phyloP scores from a whole-genome alignment of 2,888 invertebrate species.

The Hirudinaria manillensis region DNA sequence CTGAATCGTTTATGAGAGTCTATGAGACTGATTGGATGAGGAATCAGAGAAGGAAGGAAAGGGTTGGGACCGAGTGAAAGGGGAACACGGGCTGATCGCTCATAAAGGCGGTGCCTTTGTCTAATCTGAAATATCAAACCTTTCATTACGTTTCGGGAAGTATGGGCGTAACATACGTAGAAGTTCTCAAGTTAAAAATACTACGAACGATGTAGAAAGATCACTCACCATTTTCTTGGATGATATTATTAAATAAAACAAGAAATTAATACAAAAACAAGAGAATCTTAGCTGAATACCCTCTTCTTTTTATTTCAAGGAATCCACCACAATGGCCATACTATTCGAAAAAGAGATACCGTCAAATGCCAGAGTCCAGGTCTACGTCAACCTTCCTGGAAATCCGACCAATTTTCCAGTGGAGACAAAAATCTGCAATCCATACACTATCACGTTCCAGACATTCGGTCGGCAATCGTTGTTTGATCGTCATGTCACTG shows the following conservation, averaged over 20 bases:
- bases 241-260: neutral
- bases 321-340: slow-evolving; percentile 6
- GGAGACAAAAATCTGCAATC: neutral
- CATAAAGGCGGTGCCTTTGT: too few relatives aligned
- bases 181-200: neutral
- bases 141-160: neutral
- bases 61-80: too few relatives aligned
- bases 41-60: too few relatives aligned
- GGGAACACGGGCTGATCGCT: too few relatives aligned
- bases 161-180: neutral
- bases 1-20: too few relatives aligned
- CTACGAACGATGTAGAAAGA: neutral
- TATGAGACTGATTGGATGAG: too few relatives aligned
- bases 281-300: neutral
- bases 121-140: neutral
- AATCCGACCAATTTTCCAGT: neutral
- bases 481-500: neutral
- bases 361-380: slow-evolving; percentile 7
- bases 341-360: slow-evolving; percentile 8
- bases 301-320: neutral
- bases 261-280: neutral
- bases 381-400: neutral
- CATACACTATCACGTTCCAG: neutral
- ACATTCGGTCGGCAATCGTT: neutral
- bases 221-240: neutral